Conservation (phyloP, 2,113 vertebrate species). For the Monarcha castaneiventris region DNA sequence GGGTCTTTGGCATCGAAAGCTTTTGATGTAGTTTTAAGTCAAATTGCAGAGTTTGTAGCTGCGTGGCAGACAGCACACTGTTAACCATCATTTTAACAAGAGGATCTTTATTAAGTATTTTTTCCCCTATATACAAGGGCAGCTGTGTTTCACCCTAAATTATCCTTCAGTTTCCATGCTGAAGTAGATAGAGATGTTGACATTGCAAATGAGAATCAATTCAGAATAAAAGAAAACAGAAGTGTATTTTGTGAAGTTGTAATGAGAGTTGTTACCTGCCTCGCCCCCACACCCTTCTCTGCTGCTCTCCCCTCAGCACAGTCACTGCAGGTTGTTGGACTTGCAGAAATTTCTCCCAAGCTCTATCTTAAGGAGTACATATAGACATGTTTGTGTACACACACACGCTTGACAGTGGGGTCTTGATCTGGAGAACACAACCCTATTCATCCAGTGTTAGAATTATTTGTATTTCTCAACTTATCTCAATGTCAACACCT, state of each 20-base stretch:
- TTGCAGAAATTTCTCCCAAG: not conserved
- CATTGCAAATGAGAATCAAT: constrained; percentile 70
- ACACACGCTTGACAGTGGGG: not conserved
- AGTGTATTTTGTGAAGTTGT: constrained; percentile 6
- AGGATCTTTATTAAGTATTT: constrained; percentile 79
- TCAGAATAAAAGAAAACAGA: constrained; percentile 58
- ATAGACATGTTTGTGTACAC: not conserved
- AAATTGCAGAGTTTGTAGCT: constrained; percentile 81
- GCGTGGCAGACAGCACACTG: constrained; percentile 71
- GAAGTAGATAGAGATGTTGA: constrained; percentile 75
- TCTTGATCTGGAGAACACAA: constrained; percentile 45
- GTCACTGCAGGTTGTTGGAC: not conserved
- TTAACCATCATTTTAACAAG: constrained; percentile 82
- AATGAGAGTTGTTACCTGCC: not conserved
- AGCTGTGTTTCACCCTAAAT: constrained; percentile 79
- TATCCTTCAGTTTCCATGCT: constrained; percentile 69
- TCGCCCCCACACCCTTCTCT: not conserved
- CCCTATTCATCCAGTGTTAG: constrained; percentile 21
- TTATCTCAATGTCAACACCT: constrained; percentile 44
- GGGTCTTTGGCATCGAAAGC: constrained; percentile 74
- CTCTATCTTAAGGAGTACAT: not conserved
- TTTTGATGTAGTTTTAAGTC: constrained; percentile 82
- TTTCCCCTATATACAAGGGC: constrained; percentile 67
- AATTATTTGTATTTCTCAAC: constrained; percentile 37
- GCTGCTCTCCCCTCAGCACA: not conserved